A percentile compares a stretch with the other conserved stretches of the same genome.
Evolutionary conservation across 2,113 vertebrate genomes (phyloP).

Genomic region (Mustela lutreola): DNA sequence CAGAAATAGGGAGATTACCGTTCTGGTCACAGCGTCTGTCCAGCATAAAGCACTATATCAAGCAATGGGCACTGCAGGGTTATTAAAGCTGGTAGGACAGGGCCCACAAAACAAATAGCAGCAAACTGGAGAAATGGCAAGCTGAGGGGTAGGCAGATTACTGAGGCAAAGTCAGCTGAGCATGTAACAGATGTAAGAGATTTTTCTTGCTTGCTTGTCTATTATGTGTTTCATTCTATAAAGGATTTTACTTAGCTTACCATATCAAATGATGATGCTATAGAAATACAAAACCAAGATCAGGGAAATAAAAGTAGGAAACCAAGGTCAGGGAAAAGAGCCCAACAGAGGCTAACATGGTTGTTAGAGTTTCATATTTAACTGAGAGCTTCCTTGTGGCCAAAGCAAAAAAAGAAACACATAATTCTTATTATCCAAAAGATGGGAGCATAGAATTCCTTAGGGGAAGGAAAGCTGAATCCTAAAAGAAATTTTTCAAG

Average conservation of each 20-base stretch:
- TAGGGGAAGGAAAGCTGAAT: background rate
- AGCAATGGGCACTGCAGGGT: background rate
- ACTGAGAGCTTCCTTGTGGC: constrained; percentile 31
- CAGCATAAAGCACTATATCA: background rate
- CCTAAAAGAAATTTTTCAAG: background rate
- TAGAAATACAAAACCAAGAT: constrained; percentile 30
- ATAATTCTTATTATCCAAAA: background rate
- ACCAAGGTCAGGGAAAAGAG: background rate
- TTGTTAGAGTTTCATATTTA: background rate
- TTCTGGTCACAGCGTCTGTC: background rate
- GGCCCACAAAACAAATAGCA: background rate
- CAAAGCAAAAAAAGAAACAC: constrained; percentile 32
- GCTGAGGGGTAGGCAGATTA: background rate
- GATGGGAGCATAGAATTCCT: background rate
- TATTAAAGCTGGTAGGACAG: background rate
- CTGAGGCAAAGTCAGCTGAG: background rate
- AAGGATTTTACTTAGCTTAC: constrained; percentile 36
- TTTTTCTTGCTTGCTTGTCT: background rate
- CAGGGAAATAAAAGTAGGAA: background rate
- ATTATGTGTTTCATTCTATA: background rate
- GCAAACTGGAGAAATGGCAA: background rate
- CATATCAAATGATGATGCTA: background rate
- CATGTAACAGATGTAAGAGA: background rate
- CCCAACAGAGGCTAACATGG: background rate
- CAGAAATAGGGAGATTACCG: background rate